Evolutionary conservation across 92 coral and sea anemone genomes (phyloP).

Genomic region (Pocillopora grandis): DNA sequence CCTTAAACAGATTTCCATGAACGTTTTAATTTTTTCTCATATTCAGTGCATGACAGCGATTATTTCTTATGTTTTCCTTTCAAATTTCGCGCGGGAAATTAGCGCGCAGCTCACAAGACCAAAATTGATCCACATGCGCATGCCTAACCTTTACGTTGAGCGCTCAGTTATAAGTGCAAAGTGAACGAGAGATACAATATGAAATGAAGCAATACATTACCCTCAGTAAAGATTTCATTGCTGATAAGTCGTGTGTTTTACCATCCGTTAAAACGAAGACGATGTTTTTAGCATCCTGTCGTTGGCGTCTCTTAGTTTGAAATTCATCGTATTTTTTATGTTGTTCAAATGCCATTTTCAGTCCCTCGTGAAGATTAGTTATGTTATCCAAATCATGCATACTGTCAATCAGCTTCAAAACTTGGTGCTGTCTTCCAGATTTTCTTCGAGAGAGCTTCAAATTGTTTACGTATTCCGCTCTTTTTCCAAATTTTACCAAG

Average conservation of each 20-base stretch:
- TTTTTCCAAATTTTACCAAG: not conserved
- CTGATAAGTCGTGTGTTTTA: not conserved
- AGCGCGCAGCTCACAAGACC: no score
- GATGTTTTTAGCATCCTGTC: not conserved
- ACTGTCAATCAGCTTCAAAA: not conserved
- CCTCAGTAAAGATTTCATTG: not conserved
- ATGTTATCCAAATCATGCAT: not conserved
- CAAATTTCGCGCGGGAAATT: no score
- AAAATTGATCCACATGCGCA: no score
- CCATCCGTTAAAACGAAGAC: slow-evolving; percentile 3
- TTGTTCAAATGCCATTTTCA: not conserved
- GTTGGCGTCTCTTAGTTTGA: not conserved
- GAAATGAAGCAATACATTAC: not conserved
- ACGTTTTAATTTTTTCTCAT: no score
- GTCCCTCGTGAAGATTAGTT: slow-evolving; percentile 2
- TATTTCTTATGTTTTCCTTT: no score
- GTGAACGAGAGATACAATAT: no score
- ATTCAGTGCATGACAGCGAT: no score
- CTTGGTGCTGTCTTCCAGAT: not conserved
- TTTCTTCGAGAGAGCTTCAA: not conserved
- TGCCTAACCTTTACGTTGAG: no score
- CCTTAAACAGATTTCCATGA: no score
- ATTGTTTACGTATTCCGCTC: not conserved
- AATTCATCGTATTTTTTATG: not conserved
- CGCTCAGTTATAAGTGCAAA: no score